phyloP scores from a whole-genome alignment of 35 echinoderm and acorn worm species.

The Anneissia japonica region DNA sequence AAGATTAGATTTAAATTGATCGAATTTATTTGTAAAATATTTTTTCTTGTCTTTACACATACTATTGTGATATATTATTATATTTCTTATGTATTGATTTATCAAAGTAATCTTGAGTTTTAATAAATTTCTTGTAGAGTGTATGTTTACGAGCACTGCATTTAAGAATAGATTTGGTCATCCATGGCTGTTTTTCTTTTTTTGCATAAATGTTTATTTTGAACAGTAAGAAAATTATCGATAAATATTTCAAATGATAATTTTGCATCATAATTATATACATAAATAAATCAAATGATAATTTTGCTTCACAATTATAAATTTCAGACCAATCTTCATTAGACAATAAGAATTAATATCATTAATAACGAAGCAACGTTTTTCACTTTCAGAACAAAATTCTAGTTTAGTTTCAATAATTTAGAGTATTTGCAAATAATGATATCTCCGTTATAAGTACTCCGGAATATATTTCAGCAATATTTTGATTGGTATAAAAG shows the following conservation, averaged over 20 bases:
- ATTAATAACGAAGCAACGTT: not conserved
- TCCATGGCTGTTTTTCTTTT: conserved; percentile 2
- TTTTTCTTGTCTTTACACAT: not conserved
- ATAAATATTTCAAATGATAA: not conserved
- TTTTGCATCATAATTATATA: not conserved
- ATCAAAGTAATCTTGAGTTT: not conserved
- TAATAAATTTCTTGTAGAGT: not conserved
- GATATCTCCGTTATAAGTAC: not conserved
- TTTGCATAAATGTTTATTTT: not conserved
- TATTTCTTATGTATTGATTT: not conserved
- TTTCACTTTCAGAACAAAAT: not conserved
- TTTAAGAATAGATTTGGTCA: not conserved
- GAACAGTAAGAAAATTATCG: not conserved
- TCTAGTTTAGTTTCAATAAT: not conserved
- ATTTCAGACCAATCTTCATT: not conserved
- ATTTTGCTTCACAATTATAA: not conserved
- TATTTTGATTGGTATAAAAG: not conserved
- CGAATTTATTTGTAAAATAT: not conserved
- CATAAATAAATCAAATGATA: not conserved
- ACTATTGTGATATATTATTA: not conserved
- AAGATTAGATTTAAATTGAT: not conserved
- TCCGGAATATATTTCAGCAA: not conserved
- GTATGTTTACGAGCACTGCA: not conserved
- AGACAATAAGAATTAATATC: not conserved
- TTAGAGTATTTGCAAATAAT: not conserved